Evolutionary conservation across 1,140 invertebrate genomes (phyloP), one percentile per base, ranked within the genome.

Genomic region (Agraylea sexmaculata): DNA sequence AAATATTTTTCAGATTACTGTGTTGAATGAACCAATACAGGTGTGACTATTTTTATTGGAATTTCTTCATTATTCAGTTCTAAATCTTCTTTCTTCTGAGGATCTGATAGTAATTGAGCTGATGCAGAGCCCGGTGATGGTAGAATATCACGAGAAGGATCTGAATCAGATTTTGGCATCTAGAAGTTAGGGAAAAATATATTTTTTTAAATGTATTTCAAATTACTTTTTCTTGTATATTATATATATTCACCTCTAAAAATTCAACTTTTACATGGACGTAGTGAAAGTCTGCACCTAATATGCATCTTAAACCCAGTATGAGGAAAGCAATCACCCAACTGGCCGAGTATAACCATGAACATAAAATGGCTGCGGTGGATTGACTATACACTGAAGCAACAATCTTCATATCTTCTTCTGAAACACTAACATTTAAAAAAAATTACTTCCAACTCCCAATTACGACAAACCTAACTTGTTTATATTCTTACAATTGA

Each of bases 281-380:
- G 0, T 66, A 52, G 32, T 61, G 53, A 49, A 68, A 68, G 50
- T 68, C 65, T 1, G 62, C 56, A 8, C 50, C 57, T 3, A 64
- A 43, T 1, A 62, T 18, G 11, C 62, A 54, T 7, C 65, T 44
- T 1, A 47, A 38, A 7, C 62, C 18, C 1, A 60, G 49, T 10
- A 65, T 37, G 7, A 59, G 8, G 1, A 59, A 53, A 1, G 61
- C 58, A 0, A 55, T 27, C 0, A 62, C 4, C 65, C 65, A 68
- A 46, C 62, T 63, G 2, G 35, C 8, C 0, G 63, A 65, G 44
- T 66, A 62, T 1, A 66, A 40, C 63, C 65, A 68, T 1, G 58
- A 57, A 0, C 60, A 53, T 1, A 54, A 17, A 13, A 68, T 58
- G 60, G 52, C 27, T 40, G 42, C 0, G 48, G 59, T 0, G 55